Evolutionary conservation across 2,113 vertebrate species (phyloP).

Genomic region (Plectropomus leopardus): DNA sequence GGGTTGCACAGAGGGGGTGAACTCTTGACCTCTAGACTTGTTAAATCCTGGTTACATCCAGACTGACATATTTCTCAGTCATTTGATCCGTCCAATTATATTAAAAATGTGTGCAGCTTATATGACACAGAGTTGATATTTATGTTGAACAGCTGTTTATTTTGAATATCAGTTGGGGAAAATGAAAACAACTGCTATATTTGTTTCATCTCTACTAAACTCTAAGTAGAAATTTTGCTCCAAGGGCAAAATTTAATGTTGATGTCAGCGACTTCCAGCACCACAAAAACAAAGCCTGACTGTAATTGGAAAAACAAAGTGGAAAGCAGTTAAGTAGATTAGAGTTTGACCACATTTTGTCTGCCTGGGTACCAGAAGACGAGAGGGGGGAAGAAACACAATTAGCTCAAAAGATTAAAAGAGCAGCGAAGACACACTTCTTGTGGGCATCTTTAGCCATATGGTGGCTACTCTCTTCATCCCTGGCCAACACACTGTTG

Average conservation of each 20-base stretch:
- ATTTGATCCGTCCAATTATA: too few relatives aligned
- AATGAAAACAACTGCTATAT: neutral
- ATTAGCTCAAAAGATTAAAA: slow-evolving; percentile 85
- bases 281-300: slow-evolving; percentile 39
- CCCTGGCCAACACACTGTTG: slow-evolving; percentile 70
- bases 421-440: slow-evolving; percentile 81
- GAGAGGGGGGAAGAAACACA: slow-evolving; percentile 43
- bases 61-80: neutral
- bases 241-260: slow-evolving; percentile 44
- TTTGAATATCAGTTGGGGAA: too few relatives aligned
- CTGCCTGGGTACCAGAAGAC: slow-evolving; percentile 57
- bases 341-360: slow-evolving; percentile 73
- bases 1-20: neutral
- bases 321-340: slow-evolving; percentile 81
- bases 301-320: slow-evolving; percentile 75
- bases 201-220: slow-evolving; percentile 1
- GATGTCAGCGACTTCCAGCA: slow-evolving; percentile 57
- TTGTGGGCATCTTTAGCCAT: slow-evolving; percentile 77
- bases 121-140: too few relatives aligned
- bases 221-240: slow-evolving; percentile 43
- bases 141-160: neutral
- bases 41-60: neutral
- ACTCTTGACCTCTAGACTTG: neutral
- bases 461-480: slow-evolving; percentile 84
- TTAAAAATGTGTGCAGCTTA: too few relatives aligned